phyloP scores from a whole-genome alignment of 2,888 invertebrate species.

The Acanthopleura granulata region DNA sequence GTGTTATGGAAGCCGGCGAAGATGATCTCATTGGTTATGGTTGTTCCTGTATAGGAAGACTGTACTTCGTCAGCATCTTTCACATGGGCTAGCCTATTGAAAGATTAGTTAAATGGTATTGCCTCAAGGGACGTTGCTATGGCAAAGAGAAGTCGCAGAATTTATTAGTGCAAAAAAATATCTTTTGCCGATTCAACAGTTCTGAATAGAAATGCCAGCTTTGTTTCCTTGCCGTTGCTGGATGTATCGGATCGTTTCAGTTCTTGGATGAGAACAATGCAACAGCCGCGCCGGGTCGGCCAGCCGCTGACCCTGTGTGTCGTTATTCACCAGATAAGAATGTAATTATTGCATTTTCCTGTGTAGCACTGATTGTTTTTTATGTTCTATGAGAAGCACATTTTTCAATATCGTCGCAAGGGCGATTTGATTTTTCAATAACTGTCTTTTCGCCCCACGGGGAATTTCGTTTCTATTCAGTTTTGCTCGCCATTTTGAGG shows the following conservation, averaged over 20 bases:
- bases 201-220: neutral
- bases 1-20: too few species aligned
- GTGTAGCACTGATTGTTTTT: neutral
- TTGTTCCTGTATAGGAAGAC: too few species aligned
- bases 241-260: neutral
- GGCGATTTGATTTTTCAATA: conserved; percentile 10
- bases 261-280: neutral
- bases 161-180: conserved; percentile 12
- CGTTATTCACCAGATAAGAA: conserved; percentile 6
- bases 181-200: conserved; percentile 13
- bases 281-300: neutral
- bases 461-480: neutral
- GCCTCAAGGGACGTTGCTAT: conserved; percentile 17
- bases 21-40: too few species aligned
- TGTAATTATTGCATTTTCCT: conserved; percentile 7
- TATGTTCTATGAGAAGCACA: neutral
- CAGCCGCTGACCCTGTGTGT: neutral
- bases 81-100: neutral
- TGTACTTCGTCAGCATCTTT: too few species aligned
- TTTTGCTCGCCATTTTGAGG: neutral
- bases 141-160: conserved; percentile 7
- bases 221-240: neutral
- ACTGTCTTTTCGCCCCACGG: neutral
- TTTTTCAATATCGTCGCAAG: conserved; percentile 1
- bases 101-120: conserved; percentile 10